These are phyloP conservation scores for Triplophysa rosa DNA, from an alignment of 2,113 vertebrate genomes.

Conservation along the genomic window DNA sequence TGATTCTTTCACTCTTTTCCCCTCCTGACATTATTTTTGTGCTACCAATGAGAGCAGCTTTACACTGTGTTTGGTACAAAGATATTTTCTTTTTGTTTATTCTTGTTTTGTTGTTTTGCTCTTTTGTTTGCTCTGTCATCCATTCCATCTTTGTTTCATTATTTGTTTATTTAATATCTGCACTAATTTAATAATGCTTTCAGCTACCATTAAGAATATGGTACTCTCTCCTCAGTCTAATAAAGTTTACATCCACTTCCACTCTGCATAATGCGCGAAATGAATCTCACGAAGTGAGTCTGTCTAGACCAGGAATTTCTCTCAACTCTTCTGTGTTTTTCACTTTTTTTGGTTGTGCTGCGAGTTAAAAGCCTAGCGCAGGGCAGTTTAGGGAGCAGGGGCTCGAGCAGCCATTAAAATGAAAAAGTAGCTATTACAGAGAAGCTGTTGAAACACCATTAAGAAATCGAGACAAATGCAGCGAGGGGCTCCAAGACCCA, in stretches of 20 bases:
- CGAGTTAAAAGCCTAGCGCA: slow-evolving; percentile 22
- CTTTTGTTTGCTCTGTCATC: neutral
- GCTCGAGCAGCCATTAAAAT: slow-evolving; percentile 78
- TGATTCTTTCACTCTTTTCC: neutral
- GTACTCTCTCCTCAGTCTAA: too few relatives aligned
- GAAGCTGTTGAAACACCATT: slow-evolving; percentile 80
- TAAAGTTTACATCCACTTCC: too few relatives aligned
- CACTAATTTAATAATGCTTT: neutral
- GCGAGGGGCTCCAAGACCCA: slow-evolving; percentile 63
- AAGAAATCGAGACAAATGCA: slow-evolving; percentile 82
- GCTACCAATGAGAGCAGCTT: too few relatives aligned
- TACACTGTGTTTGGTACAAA: too few relatives aligned
- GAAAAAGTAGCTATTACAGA: slow-evolving; percentile 73
- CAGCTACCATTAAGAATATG: neutral
- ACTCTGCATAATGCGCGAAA: too few relatives aligned
- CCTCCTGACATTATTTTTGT: too few relatives aligned
- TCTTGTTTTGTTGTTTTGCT: neutral
- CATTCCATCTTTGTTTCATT: neutral
- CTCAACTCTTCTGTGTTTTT: neutral
- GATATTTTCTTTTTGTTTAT: neutral
- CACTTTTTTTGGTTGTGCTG: slow-evolving; percentile 7
- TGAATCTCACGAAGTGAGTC: too few relatives aligned
- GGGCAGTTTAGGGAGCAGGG: slow-evolving; percentile 51
- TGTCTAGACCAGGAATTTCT: neutral
- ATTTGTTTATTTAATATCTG: neutral